Conservation (phyloP, 1,140 invertebrate genomes). For the Xylocopa sonorina region DNA sequence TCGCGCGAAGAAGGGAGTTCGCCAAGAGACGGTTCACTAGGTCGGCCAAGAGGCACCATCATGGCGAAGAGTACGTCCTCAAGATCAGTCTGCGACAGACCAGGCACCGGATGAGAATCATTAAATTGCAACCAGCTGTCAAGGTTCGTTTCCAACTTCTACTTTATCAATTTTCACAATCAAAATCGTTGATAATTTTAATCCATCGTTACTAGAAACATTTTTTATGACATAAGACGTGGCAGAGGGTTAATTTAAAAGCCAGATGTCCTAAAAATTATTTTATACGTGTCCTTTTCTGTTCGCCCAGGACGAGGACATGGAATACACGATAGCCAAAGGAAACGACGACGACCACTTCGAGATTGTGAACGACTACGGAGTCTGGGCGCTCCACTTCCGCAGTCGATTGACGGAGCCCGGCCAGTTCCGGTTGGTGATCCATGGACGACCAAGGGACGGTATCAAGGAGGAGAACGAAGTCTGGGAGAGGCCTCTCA, state of each 20-base stretch:
- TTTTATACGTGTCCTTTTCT: not conserved
- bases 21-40: slow-evolving; percentile 72
- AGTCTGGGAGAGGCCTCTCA: slow-evolving; percentile 83
- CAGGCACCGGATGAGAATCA: slow-evolving; percentile 84
- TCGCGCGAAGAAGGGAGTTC: slow-evolving; percentile 39
- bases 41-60: slow-evolving; percentile 76
- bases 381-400: slow-evolving; percentile 86
- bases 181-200: too few species aligned
- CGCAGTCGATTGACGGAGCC: slow-evolving; percentile 83
- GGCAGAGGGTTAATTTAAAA: too few species aligned
- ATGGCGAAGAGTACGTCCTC: slow-evolving; percentile 81
- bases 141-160: slow-evolving; percentile 77
- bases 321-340: slow-evolving; percentile 85
- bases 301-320: slow-evolving; percentile 81
- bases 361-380: slow-evolving; percentile 85
- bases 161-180: not conserved
- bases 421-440: slow-evolving; percentile 83
- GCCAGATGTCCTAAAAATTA: too few species aligned
- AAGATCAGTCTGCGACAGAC: slow-evolving; percentile 84
- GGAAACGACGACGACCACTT: slow-evolving; percentile 87
- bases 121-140: slow-evolving; percentile 86
- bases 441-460: slow-evolving; percentile 81
- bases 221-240: too few species aligned
- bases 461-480: slow-evolving; percentile 65
- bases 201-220: too few species aligned